Evolutionary conservation across 2,113 vertebrate species (phyloP).

Genomic region (Oceanites oceanicus): DNA sequence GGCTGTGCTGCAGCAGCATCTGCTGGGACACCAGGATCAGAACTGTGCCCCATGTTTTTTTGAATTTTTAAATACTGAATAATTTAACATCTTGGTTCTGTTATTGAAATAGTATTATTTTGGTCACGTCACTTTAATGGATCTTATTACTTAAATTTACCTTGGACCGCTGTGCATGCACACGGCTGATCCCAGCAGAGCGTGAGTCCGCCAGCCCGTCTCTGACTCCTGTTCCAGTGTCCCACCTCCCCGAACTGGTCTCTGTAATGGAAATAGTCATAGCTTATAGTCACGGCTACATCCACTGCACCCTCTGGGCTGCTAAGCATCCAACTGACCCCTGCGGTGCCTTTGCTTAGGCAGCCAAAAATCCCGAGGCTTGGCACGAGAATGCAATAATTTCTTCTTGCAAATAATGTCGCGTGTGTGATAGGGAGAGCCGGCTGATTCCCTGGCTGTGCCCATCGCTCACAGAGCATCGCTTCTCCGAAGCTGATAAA

Average conservation of each 20-base stretch:
- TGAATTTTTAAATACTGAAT: background rate
- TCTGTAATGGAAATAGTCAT: background rate
- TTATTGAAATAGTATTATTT: background rate
- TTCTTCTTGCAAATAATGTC: background rate
- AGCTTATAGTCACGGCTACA: background rate
- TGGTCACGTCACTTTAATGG: background rate
- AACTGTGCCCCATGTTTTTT: accelerated
- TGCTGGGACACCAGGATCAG: background rate
- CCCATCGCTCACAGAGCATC: background rate
- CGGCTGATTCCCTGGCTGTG: background rate
- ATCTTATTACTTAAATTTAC: background rate
- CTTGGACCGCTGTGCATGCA: background rate
- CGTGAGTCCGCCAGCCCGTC: accelerated
- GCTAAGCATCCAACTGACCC: background rate
- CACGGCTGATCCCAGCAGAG: background rate
- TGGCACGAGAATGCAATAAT: accelerated
- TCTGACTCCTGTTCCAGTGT: background rate
- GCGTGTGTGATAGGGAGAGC: background rate
- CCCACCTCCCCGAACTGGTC: background rate
- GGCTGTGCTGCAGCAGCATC: background rate
- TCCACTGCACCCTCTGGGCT: background rate
- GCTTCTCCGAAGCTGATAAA: background rate
- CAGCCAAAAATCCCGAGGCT: background rate
- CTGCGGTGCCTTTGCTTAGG: background rate
- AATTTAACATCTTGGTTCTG: background rate